A percentile compares a stretch with the other conserved stretches of the same genome.
These are phyloP conservation scores for Athene noctua DNA, from an alignment of 2,113 vertebrate species.

Conservation along the genomic window DNA sequence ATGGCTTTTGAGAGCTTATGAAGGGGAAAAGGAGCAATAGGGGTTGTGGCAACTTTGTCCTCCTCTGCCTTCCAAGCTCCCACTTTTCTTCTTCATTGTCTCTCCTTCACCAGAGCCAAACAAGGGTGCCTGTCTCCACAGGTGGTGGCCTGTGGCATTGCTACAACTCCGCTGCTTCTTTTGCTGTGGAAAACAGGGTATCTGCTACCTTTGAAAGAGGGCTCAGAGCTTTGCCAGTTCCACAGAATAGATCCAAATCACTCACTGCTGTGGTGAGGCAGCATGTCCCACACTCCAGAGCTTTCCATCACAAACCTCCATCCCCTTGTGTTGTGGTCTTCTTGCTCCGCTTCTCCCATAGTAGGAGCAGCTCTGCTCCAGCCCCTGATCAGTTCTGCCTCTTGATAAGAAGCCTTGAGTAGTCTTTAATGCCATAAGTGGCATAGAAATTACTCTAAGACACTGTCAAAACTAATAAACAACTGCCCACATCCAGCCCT, in stretches of 20 bases:
- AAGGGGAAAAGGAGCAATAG: neutral
- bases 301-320: neutral
- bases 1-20: neutral
- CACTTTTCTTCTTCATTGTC: neutral
- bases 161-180: neutral
- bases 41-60: neutral
- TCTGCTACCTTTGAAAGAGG: neutral
- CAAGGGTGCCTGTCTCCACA: neutral
- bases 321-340: accelerated
- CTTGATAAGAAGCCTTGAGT: neutral
- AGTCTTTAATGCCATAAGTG: neutral
- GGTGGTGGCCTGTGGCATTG: neutral
- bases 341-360: neutral
- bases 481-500: neutral
- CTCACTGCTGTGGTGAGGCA: neutral
- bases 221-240: neutral
- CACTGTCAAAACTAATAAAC: neutral
- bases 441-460: neutral
- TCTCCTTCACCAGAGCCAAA: neutral
- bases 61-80: neutral
- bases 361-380: neutral
- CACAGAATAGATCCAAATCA: neutral
- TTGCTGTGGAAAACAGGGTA: neutral
- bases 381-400: neutral
- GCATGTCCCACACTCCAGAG: neutral